Percentiles rank a stretch among this genome's conserved stretches.
Evolutionary conservation across 53 echinoderm and acorn worm genomes (phyloP).

Genomic region (Stichopus horrens): DNA sequence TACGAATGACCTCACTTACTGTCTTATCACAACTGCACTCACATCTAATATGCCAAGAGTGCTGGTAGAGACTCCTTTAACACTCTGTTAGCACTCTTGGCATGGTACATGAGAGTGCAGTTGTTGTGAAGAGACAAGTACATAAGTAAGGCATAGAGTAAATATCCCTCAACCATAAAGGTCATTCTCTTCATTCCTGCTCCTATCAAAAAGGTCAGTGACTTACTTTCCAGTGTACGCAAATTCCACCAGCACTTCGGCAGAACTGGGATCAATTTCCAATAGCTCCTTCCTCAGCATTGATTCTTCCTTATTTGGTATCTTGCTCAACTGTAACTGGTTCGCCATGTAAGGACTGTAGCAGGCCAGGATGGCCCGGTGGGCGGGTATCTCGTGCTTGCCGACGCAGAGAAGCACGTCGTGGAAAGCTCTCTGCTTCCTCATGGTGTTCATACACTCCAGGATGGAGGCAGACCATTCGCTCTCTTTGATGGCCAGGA

Average conservation of each 20-base stretch:
- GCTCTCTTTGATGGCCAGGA: constrained; percentile 11
- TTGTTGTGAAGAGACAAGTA: too few species aligned
- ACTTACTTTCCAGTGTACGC: constrained; percentile 95
- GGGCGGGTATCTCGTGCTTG: constrained; percentile 88
- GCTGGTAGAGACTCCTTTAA: not conserved
- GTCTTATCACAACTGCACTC: too few species aligned
- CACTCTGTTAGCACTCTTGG: too few species aligned
- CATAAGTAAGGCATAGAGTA: too few species aligned
- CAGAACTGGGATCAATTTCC: constrained; percentile 61
- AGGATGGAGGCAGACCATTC: constrained; percentile 71
- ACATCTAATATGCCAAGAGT: too few species aligned
- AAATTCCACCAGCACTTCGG: constrained; percentile 91
- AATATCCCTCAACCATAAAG: too few species aligned
- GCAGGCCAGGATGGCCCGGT: constrained; percentile 90
- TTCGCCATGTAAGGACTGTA: constrained; percentile 85
- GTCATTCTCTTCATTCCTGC: too few species aligned
- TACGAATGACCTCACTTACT: too few species aligned
- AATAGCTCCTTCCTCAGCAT: constrained; percentile 64
- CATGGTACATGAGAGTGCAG: too few species aligned
- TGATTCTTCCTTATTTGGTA: constrained; percentile 41
- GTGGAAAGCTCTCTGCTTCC: constrained; percentile 86
- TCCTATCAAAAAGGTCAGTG: not conserved
- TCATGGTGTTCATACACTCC: constrained; percentile 83
- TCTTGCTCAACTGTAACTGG: constrained; percentile 42
- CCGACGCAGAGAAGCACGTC: constrained; percentile 77